Conservation (phyloP, 1,140 invertebrate genomes). For the Psilanteris sp. region DNA sequence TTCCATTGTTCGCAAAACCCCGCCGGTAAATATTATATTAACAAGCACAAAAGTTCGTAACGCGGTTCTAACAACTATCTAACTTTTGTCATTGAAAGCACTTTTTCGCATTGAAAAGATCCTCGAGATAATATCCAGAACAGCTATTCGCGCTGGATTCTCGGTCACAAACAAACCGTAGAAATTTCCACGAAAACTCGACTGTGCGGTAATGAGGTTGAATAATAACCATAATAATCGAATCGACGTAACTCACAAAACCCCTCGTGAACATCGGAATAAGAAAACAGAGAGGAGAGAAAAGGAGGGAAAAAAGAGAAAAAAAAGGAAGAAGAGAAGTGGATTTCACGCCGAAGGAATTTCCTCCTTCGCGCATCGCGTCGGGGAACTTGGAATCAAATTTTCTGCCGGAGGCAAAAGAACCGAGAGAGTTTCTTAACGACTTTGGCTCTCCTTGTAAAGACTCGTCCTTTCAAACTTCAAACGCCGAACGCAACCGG, state of each 20-base stretch:
- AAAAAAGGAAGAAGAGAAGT: not conserved
- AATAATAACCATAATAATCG: constrained; percentile 36
- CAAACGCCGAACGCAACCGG: constrained; percentile 9
- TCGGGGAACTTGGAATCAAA: constrained; percentile 41
- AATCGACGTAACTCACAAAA: constrained; percentile 14
- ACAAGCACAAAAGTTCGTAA: too few relatives aligned
- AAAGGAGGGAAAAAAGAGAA: not conserved
- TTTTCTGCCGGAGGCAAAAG: constrained; percentile 52
- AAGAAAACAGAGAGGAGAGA: not conserved
- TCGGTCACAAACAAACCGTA: constrained; percentile 2
- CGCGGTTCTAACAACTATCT: not conserved
- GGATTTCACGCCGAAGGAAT: constrained; percentile 49
- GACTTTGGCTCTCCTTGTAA: constrained; percentile 33
- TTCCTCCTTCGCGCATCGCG: constrained; percentile 20
- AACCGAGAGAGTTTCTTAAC: constrained; percentile 50
- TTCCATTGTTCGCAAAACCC: too few relatives aligned
- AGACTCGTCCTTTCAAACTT: constrained; percentile 41
- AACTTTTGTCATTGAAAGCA: not conserved
- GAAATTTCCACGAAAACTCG: constrained; percentile 29
- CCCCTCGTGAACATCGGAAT: constrained; percentile 1
- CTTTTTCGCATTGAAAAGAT: not conserved
- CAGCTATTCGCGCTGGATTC: constrained; percentile 1
- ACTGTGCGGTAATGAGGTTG: constrained; percentile 16
- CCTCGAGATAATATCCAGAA: constrained; percentile 15
- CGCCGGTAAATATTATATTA: too few relatives aligned